Conservation (phyloP, 2,888 invertebrate genomes). For the Schizaphis graminum region DNA sequence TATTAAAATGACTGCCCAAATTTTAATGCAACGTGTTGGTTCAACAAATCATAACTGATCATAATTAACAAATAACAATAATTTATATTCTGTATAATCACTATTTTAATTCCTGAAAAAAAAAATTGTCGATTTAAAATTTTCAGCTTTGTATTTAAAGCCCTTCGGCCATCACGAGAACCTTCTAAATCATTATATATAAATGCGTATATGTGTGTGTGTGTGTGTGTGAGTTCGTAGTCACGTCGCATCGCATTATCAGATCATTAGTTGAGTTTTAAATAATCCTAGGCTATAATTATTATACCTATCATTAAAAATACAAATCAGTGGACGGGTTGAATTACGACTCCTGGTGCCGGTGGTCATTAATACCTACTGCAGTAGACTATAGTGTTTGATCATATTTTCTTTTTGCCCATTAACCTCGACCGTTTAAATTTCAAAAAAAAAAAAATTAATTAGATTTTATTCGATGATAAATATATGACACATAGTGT, state of each 20-base stretch:
- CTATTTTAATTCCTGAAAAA: background rate
- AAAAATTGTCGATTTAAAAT: constrained; percentile 11
- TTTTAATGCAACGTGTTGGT: background rate
- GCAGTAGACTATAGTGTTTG: background rate
- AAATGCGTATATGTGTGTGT: no score
- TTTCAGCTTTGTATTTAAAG: background rate
- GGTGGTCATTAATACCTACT: constrained; percentile 15
- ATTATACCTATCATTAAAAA: constrained; percentile 38
- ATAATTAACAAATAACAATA: background rate
- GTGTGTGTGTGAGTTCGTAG: background rate
- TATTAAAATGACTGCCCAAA: background rate
- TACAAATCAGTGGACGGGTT: constrained; percentile 12
- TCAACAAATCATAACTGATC: background rate
- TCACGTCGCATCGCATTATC: constrained; percentile 52
- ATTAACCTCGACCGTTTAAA: background rate
- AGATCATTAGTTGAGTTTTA: constrained; percentile 59
- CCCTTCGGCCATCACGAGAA: constrained; percentile 48
- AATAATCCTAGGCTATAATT: constrained; percentile 36
- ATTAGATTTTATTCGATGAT: constrained; percentile 19
- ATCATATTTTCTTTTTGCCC: constrained; percentile 41
- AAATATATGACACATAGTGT: background rate
- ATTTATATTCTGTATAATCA: background rate
- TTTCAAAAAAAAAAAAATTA: constrained; percentile 16
- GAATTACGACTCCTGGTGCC: constrained; percentile 13
- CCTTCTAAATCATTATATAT: constrained; percentile 21